phyloP scores from a whole-genome alignment of 2,888 invertebrate species.

The Xestia xanthographa region DNA sequence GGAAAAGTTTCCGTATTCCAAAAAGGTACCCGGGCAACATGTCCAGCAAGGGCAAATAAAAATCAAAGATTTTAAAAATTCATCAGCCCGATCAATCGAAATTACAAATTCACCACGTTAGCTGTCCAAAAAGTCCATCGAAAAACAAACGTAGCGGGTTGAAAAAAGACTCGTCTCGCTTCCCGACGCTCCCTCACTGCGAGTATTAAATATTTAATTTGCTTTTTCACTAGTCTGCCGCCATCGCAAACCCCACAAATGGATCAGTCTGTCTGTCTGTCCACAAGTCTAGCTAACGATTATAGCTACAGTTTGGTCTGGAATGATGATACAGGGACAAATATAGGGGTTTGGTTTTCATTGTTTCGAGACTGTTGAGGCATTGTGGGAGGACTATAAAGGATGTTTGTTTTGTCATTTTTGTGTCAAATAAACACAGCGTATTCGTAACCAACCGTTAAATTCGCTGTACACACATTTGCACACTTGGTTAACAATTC shows the following conservation, averaged over 20 bases:
- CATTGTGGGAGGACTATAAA: not conserved
- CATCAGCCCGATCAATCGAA: constrained; percentile 53
- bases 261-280: constrained; percentile 74
- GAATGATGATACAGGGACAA: constrained; percentile 11
- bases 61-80: constrained; percentile 42
- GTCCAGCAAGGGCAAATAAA: constrained; percentile 18
- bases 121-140: constrained; percentile 46
- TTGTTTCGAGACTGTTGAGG: constrained; percentile 8
- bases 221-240: constrained; percentile 66
- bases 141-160: constrained; percentile 58
- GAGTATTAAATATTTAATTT: constrained; percentile 82
- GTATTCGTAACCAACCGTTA: not conserved
- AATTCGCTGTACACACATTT: constrained; percentile 2
- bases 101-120: constrained; percentile 59
- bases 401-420: not conserved
- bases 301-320: constrained; percentile 42
- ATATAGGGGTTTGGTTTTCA: constrained; percentile 9
- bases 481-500: constrained; percentile 9
- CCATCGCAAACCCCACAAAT: constrained; percentile 68
- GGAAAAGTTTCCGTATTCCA: no score
- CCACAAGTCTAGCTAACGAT: constrained; percentile 54
- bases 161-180: constrained; percentile 66
- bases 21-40: constrained; percentile 39
- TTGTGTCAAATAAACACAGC: constrained; percentile 1
- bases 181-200: constrained; percentile 71